Conservation (phyloP, 35 echinoderm and acorn worm genomes). For the Stichopus chloronotus region DNA sequence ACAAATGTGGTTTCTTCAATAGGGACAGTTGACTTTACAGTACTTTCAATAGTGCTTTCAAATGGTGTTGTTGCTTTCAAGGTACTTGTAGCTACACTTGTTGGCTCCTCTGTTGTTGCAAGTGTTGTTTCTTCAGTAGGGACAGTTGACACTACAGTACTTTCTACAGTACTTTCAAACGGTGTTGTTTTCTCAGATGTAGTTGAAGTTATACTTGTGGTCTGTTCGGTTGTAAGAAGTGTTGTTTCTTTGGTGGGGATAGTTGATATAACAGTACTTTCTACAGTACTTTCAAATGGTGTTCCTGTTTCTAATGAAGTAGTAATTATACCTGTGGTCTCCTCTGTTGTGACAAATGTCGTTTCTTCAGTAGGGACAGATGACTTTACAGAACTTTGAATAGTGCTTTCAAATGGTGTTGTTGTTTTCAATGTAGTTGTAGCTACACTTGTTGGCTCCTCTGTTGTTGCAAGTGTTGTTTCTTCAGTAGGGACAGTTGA, state of each 20-base stretch:
- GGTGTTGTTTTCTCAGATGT: no score
- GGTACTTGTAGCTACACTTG: background rate
- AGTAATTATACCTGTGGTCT: background rate
- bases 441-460: background rate
- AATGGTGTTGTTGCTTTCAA: background rate
- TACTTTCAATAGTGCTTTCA: no score
- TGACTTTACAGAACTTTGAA: no score
- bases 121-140: background rate
- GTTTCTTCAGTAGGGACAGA: no score
- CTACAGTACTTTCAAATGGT: background rate
- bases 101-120: background rate
- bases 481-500: no score
- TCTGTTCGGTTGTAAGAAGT: no score
- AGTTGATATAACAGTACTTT: no score
- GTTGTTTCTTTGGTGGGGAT: background rate
- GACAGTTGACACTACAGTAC: background rate
- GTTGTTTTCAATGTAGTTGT: background rate
- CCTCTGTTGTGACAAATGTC: background rate
- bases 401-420: no score
- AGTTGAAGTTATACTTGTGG: no score
- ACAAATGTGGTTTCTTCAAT: slow-evolving; percentile 10
- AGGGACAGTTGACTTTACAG: no score
- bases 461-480: background rate
- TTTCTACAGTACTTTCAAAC: background rate
- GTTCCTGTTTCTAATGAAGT: background rate